Evolutionary conservation across 2,888 invertebrate species (phyloP).

Genomic region (Sphecodes monilicornis): DNA sequence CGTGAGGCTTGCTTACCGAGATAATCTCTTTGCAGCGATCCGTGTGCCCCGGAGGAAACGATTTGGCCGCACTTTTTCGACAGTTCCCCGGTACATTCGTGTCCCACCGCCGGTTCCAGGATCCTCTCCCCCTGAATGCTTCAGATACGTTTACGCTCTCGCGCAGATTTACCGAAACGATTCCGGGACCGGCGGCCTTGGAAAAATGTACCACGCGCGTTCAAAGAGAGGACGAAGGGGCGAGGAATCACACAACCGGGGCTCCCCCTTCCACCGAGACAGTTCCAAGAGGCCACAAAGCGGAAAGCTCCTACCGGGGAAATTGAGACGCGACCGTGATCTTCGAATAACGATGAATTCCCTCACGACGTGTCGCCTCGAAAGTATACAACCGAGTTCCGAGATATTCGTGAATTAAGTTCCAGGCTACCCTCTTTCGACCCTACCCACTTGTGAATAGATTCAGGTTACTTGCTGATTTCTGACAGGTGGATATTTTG

Average conservation of each 20-base stretch:
- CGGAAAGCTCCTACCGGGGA: constrained; percentile 48
- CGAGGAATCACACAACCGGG: not conserved
- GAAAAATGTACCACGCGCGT: constrained; percentile 51
- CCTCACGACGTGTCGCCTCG: not conserved
- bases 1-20: constrained; percentile 70
- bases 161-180: constrained; percentile 49
- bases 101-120: constrained; percentile 26
- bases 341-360: constrained; percentile 48
- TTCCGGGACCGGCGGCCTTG: not conserved
- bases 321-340: constrained; percentile 60
- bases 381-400: not conserved
- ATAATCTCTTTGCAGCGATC: constrained; percentile 74
- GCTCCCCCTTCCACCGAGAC: not conserved
- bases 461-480: no score
- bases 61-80: constrained; percentile 64
- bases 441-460: no score
- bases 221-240: constrained; percentile 42
- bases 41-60: constrained; percentile 64
- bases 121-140: constrained; percentile 42
- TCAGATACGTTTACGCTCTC: constrained; percentile 65
- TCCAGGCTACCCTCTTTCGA: not conserved
- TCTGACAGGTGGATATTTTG: no score
- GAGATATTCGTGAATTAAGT: not conserved
- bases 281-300: constrained; percentile 44
- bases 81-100: constrained; percentile 35